Percentiles rank a stretch among this genome's conserved stretches.
phyloP scores from a whole-genome alignment of 2,797 vertebrate genomes.

The Fringilla coelebs region DNA sequence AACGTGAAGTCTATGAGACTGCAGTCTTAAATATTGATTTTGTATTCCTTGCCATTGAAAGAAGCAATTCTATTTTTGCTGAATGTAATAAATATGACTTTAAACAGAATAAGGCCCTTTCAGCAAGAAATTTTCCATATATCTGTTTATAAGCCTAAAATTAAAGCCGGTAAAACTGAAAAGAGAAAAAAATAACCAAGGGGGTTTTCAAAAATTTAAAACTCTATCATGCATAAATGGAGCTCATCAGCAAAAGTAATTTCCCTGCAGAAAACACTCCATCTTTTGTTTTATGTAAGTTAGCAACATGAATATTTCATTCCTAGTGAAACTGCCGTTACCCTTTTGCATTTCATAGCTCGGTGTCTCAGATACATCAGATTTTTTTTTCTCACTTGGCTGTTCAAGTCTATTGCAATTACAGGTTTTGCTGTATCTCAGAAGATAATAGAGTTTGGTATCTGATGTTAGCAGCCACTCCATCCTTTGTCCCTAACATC shows the following conservation, averaged over 20 bases:
- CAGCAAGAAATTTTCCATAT: constrained; percentile 73
- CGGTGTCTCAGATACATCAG: constrained; percentile 57
- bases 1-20: constrained; percentile 29
- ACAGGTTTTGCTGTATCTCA: constrained; percentile 2
- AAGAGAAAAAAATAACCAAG: constrained; percentile 77
- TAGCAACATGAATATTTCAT: constrained; percentile 84
- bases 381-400: not conserved
- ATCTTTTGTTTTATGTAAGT: constrained; percentile 85
- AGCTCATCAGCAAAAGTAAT: constrained; percentile 82
- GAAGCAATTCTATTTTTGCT: constrained; percentile 62
- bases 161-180: constrained; percentile 74
- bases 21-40: constrained; percentile 73
- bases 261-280: constrained; percentile 81
- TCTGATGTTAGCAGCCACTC: not conserved
- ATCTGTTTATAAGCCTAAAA: constrained; percentile 78
- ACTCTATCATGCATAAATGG: constrained; percentile 83
- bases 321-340: constrained; percentile 70
- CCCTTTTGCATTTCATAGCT: constrained; percentile 64
- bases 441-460: constrained; percentile 4
- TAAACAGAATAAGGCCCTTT: constrained; percentile 70
- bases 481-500: not conserved
- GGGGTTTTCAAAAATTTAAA: constrained; percentile 85
- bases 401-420: constrained; percentile 58
- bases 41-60: constrained; percentile 68
- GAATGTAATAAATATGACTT: constrained; percentile 70